Base-by-base conservation (phyloP, 2,888 invertebrate genomes). In the Sericinus montela region DNA sequence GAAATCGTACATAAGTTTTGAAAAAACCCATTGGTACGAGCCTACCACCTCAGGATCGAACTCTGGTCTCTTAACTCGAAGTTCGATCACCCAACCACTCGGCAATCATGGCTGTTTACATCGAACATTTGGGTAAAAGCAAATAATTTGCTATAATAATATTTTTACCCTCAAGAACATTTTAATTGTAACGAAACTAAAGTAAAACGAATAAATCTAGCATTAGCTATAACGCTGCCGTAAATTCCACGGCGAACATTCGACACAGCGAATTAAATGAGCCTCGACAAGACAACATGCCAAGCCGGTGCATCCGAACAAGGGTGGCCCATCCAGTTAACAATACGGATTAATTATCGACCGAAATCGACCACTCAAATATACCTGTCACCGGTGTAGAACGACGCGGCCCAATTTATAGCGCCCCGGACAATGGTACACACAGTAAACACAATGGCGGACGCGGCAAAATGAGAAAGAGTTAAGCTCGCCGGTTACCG, bases 301-400 rank as follows among this genome's bases (percentile, higher is more conserved):
- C 59, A 67, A 69, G 70, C 68, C 65, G 60, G 52, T 55, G 62
- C 68, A 41, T 35, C 41, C 66, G 73, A 80, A 79, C 83, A 78
- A 81, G 87, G 88, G 87, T 86, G 86, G 72, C 80, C 79, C 70
- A 70, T 73, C 69, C 80, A 73, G 75, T 80, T 79, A 78, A 85
- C 86, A 87, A 84, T 82, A 83, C 81, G 79, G 88, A 88, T 86
- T 88, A 87, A 88, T 88, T 88, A 88, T 86, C 84, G 82, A 72
- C 73, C 72, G 72, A 86, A 87, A 82, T 80, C 83, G 85, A 75
- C 78, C 77, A 85, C 76, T 87, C 86, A 86, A 87, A 88, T 87
- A 87, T 87, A 87, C 86, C 88, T 88, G 88, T 87, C 88, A 83
- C 73, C 71, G 73, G 62, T 76, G 80, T 72, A 76, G 73, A 75